A percentile compares a stretch with the other conserved stretches of the same genome.
These are phyloP conservation scores for Galbula dea DNA, from an alignment of 2,113 vertebrate species.

Conservation along the genomic window DNA sequence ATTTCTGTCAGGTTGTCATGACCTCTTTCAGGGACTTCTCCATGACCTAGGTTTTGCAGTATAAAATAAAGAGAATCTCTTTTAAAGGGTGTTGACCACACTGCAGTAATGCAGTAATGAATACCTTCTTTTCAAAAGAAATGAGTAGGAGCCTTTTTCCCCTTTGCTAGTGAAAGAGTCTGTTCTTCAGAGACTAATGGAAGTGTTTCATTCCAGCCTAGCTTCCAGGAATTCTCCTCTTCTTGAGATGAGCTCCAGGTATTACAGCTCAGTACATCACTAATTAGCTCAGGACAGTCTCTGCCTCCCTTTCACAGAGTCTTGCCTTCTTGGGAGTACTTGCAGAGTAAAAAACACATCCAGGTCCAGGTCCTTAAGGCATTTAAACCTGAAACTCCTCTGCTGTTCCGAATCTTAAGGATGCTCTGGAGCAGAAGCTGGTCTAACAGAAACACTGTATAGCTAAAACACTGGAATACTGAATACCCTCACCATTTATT, in stretches of 20 bases:
- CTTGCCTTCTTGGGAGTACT: neutral
- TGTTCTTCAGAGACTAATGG: neutral
- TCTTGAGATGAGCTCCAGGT: neutral
- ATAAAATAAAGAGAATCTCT: neutral
- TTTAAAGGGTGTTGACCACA: neutral
- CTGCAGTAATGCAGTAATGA: neutral
- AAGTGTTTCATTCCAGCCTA: neutral
- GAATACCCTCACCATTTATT: neutral
- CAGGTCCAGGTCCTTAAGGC: neutral
- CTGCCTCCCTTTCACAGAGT: neutral
- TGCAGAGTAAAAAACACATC: neutral
- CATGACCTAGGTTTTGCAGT: neutral
- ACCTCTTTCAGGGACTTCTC: neutral
- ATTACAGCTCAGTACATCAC: neutral
- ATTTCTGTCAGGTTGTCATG: neutral
- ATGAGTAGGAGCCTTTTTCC: neutral
- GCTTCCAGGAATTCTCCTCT: neutral
- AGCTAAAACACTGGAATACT: neutral
- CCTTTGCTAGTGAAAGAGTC: neutral
- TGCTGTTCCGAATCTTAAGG: neutral
- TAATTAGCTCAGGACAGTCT: neutral
- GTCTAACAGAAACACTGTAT: neutral
- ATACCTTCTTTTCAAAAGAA: neutral
- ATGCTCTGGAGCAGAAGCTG: neutral
- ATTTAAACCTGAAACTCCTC: neutral